Percentiles rank a stretch among this genome's conserved stretches.
These are phyloP conservation scores for Morinoia aosen DNA, from an alignment of 2,888 invertebrate species.

Conservation along the genomic window DNA sequence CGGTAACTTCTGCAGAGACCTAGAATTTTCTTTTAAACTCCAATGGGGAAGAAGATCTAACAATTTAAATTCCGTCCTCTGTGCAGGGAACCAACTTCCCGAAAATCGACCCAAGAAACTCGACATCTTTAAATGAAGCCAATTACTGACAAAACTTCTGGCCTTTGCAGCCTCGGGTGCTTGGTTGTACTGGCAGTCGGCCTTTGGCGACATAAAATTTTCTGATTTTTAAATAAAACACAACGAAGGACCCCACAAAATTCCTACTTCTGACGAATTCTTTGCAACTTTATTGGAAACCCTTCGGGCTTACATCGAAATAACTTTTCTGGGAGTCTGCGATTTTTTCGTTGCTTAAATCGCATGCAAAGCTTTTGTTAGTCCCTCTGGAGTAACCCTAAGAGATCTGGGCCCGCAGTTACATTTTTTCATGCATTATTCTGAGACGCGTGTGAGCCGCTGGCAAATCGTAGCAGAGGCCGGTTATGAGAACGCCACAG, in stretches of 20 bases:
- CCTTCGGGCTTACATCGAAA: background rate
- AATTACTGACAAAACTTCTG: background rate
- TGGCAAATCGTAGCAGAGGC: background rate
- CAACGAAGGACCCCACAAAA: background rate
- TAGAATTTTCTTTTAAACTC: background rate
- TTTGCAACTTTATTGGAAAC: background rate
- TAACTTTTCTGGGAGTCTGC: background rate
- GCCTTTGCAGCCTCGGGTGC: background rate
- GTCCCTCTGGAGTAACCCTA: background rate
- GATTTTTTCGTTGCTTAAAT: background rate
- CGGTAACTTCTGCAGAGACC: background rate
- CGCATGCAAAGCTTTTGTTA: background rate
- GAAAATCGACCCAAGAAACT: background rate
- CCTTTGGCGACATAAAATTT: background rate
- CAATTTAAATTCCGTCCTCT: background rate
- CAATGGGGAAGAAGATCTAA: background rate
- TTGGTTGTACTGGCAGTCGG: background rate
- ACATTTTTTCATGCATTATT: background rate
- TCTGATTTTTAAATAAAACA: background rate
- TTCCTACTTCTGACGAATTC: background rate
- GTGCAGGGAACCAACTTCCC: background rate
- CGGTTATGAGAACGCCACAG: background rate
- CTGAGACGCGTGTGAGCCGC: background rate
- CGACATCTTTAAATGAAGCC: background rate
- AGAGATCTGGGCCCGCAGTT: background rate